Conservation (phyloP, 2,888 invertebrate species). For the Andrena hattorfiana region DNA sequence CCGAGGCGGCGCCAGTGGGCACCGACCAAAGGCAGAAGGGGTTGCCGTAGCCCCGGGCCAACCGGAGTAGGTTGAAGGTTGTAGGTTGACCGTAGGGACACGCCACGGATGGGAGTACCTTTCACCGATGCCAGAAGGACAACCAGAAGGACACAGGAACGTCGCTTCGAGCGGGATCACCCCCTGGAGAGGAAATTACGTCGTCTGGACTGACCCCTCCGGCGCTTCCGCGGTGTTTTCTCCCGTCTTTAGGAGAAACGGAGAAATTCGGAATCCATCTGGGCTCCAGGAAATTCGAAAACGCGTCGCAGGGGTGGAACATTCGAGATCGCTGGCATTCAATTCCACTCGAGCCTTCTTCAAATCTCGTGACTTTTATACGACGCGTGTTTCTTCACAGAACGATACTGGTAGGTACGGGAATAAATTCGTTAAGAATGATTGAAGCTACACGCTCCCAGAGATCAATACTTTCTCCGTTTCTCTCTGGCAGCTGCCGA, state of each 20-base stretch:
- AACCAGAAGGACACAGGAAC: conserved; percentile 72
- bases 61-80: conserved; percentile 72
- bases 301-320: not conserved
- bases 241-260: not conserved
- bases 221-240: conserved; percentile 32
- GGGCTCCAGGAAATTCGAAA: not conserved
- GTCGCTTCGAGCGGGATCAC: conserved; percentile 66
- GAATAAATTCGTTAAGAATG: too few relatives aligned
- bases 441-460: too few relatives aligned
- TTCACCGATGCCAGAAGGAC: conserved; percentile 68
- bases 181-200: conserved; percentile 81
- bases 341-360: not conserved
- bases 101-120: conserved; percentile 57
- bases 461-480: too few relatives aligned
- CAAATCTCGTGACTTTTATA: not conserved
- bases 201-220: conserved; percentile 75
- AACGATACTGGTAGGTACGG: too few relatives aligned
- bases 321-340: too few relatives aligned
- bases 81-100: conserved; percentile 67
- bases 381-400: too few relatives aligned
- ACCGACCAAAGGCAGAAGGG: conserved; percentile 65
- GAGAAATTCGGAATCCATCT: not conserved
- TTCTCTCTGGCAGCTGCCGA: too few relatives aligned
- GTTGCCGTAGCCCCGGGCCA: conserved; percentile 67
- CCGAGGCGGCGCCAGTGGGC: conserved; percentile 74